Evolutionary conservation across 2,113 vertebrate genomes (phyloP).

Genomic region (Andinoacara biseriatus): DNA sequence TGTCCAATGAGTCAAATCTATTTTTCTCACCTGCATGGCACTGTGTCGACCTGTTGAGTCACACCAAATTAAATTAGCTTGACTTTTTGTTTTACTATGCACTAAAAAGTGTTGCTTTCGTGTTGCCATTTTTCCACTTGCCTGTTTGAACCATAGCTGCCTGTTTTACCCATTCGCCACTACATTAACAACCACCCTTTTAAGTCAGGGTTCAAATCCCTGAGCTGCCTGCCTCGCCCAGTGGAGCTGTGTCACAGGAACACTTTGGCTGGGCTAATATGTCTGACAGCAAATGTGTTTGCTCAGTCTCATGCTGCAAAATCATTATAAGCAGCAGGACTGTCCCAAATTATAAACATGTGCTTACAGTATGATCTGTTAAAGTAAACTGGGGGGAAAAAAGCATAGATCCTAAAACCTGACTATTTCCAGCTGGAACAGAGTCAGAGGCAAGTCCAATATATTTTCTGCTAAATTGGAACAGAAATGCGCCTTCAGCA

Average conservation of each 20-base stretch:
- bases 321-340: conserved; percentile 77
- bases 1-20: conserved; percentile 15
- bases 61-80: conserved; percentile 43
- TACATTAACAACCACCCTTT: conserved; percentile 54
- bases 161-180: conserved; percentile 62
- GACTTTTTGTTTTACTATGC: conserved; percentile 51
- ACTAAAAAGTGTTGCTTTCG: conserved; percentile 53
- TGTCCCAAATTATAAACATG: conserved; percentile 81
- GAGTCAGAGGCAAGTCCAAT: conserved; percentile 68
- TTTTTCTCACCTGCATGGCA: conserved; percentile 47
- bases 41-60: conserved; percentile 42
- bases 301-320: conserved; percentile 75
- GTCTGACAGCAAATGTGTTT: conserved; percentile 77
- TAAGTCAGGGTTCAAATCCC: conserved; percentile 58
- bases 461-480: conserved; percentile 81
- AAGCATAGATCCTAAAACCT: conserved; percentile 71
- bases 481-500: conserved; percentile 70
- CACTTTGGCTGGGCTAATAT: conserved; percentile 65
- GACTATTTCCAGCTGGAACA: conserved; percentile 81
- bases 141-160: conserved; percentile 48
- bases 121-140: conserved; percentile 50
- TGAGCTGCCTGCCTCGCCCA: conserved; percentile 42
- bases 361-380: conserved; percentile 80
- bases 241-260: conserved; percentile 66
- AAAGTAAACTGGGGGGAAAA: conserved; percentile 69